Conservation (phyloP, 1,140 invertebrate genomes). For the Limonius californicus region DNA sequence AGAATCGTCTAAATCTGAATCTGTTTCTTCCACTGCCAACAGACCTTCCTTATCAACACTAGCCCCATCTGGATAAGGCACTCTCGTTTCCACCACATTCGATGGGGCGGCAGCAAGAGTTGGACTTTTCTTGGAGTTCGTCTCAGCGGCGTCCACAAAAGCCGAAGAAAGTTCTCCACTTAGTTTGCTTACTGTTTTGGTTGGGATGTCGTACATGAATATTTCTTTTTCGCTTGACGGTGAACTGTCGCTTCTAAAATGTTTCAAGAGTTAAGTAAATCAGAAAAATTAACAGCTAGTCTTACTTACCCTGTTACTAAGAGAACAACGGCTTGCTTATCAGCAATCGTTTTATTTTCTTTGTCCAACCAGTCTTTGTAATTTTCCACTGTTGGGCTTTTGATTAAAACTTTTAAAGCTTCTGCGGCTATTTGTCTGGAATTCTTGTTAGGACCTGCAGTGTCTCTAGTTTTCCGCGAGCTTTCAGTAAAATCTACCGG, state of each 20-base stretch:
- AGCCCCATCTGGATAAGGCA: constrained; percentile 25
- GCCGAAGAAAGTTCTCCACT: constrained; percentile 71
- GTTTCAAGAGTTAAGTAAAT: neutral
- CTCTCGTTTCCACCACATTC: constrained; percentile 31
- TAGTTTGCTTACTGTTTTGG: constrained; percentile 64
- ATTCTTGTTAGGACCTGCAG: constrained; percentile 47
- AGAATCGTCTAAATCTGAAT: constrained; percentile 24
- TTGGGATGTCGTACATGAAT: constrained; percentile 77
- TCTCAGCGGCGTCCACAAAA: constrained; percentile 80
- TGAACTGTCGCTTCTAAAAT: neutral
- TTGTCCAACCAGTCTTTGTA: constrained; percentile 75
- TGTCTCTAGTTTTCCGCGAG: constrained; percentile 47
- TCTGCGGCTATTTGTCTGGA: constrained; percentile 64
- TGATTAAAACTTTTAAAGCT: constrained; percentile 68
- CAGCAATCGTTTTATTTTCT: constrained; percentile 65
- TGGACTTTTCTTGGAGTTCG: constrained; percentile 38
- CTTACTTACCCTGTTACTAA: constrained; percentile 72
- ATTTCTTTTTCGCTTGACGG: constrained; percentile 59
- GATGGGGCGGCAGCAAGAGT: constrained; percentile 16
- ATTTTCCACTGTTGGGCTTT: constrained; percentile 69
- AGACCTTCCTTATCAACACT: neutral
- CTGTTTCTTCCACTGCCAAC: neutral
- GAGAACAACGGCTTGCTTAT: constrained; percentile 73
- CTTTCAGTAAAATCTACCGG: constrained; percentile 63
- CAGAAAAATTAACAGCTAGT: neutral